Conservation (phyloP, 2,113 vertebrate species). For the Ardeotis arabs region DNA sequence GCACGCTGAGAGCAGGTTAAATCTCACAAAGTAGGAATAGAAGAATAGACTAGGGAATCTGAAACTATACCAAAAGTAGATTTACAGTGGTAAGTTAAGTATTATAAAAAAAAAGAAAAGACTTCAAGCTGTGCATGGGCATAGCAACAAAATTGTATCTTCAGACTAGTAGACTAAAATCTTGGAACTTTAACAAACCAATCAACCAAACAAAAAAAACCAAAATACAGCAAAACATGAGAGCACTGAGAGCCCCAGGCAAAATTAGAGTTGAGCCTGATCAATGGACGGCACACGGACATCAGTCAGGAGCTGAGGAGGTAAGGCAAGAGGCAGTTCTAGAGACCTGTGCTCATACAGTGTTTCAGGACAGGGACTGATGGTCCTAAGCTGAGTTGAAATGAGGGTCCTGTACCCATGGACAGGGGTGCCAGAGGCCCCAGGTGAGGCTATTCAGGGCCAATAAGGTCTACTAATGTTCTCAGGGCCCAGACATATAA, state of each 20-base stretch:
- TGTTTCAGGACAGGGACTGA: not conserved
- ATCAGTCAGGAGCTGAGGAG: not conserved
- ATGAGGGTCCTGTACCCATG: fast-evolving
- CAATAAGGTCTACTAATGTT: fast-evolving
- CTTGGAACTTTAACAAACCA: not conserved
- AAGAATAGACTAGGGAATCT: not conserved
- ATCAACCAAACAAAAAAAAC: not conserved
- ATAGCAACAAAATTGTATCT: not conserved
- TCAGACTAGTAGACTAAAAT: not conserved
- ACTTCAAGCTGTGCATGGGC: not conserved
- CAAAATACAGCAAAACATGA: not conserved
- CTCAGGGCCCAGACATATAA: not conserved
- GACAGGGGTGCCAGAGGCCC: fast-evolving
- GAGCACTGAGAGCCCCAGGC: too few relatives aligned
- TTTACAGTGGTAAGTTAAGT: not conserved
- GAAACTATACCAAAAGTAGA: not conserved
- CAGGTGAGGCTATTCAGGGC: not conserved
- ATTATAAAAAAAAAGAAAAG: not conserved
- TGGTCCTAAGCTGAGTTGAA: not conserved
- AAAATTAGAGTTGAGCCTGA: too few relatives aligned
- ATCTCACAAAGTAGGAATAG: not conserved
- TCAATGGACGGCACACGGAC: too few relatives aligned
- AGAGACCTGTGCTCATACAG: not conserved
- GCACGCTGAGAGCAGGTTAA: not conserved
- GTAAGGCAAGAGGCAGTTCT: not conserved